A percentile compares a stretch with the other conserved stretches of the same genome.
Conservation (phyloP, 2,113 vertebrate species). For the Micronisus gabar region DNA sequence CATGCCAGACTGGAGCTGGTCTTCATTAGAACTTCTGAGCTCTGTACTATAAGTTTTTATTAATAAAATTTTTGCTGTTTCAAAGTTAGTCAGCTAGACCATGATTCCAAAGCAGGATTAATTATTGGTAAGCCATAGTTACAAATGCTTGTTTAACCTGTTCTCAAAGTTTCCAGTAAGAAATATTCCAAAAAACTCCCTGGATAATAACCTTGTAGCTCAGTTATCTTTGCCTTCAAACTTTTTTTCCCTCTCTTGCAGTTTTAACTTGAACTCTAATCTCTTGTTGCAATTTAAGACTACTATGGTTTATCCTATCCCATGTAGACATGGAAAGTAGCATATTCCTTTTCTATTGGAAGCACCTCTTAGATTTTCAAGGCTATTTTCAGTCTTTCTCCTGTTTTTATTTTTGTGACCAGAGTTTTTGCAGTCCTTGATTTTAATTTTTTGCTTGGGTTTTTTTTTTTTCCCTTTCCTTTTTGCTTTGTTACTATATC, state of each 20-base stretch:
- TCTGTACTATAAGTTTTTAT: background rate
- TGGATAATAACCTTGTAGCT: background rate
- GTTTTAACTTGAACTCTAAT: background rate
- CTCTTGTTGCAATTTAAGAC: background rate
- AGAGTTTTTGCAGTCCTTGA: background rate
- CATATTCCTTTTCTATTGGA: background rate
- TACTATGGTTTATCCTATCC: background rate
- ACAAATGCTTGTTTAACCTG: background rate
- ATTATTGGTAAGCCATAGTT: background rate
- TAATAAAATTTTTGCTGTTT: background rate
- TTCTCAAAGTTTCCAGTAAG: background rate
- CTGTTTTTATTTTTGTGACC: background rate
- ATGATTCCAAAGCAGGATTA: background rate
- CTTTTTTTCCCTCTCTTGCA: rapidly evolving
- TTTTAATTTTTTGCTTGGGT: background rate
- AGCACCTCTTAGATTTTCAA: background rate
- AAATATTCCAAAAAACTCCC: background rate
- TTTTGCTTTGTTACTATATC: background rate
- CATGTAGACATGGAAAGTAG: background rate
- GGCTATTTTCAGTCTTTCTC: background rate
- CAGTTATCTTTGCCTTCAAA: background rate
- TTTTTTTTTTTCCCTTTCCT: background rate
- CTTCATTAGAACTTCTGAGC: background rate
- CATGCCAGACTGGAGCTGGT: background rate
- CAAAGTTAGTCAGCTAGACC: background rate